Evolutionary conservation across 2,797 vertebrate genomes (phyloP).

Genomic region (Pelodytes ibericus): DNA sequence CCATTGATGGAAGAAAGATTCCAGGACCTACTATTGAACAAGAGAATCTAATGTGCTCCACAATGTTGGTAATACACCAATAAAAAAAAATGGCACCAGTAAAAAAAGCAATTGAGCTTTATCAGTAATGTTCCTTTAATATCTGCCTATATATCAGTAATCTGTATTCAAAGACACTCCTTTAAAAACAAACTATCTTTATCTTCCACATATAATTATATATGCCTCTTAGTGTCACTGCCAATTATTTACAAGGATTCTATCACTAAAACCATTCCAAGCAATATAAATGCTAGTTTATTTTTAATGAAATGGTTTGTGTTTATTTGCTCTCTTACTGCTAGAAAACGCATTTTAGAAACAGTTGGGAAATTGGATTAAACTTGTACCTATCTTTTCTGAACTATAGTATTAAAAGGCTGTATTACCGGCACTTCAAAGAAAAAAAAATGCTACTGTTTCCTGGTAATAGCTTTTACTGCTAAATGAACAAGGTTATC

Average conservation of each 20-base stretch:
- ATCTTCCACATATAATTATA: not conserved
- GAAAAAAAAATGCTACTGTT: not conserved
- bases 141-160: too few species aligned
- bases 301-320: constrained; percentile 10
- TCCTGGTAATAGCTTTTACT: not conserved
- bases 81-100: too few species aligned
- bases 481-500: too few species aligned
- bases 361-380: not conserved
- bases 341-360: not conserved
- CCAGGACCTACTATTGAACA: too few species aligned
- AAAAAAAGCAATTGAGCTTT: too few species aligned
- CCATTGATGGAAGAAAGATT: too few species aligned
- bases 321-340: not conserved
- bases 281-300: not conserved
- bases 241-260: not conserved
- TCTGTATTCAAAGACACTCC: too few species aligned
- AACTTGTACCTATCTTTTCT: not conserved
- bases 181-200: not conserved
- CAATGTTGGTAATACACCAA: too few species aligned
- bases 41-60: too few species aligned
- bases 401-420: not conserved
- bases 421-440: not conserved
- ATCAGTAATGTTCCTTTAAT: too few species aligned
- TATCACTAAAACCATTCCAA: not conserved
- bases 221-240: not conserved